Percentiles rank a stretch among this genome's conserved stretches.
Evolutionary conservation across 2,113 vertebrate species (phyloP).

Genomic region (Otocyon megalotis): DNA sequence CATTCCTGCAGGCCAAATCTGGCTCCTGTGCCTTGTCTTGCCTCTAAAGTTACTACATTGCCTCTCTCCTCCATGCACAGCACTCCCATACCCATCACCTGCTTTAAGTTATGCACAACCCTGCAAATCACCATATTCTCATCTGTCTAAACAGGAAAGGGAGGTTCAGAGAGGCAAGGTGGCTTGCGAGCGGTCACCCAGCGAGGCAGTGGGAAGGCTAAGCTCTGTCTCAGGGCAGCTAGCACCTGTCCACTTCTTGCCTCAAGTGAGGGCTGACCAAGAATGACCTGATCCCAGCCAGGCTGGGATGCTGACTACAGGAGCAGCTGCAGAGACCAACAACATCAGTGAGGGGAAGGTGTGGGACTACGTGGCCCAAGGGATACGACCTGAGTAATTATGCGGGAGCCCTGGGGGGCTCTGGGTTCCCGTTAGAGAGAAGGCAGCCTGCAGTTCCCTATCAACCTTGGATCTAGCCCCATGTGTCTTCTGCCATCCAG

Average conservation of each 20-base stretch:
- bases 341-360: not conserved
- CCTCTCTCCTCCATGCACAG: not conserved
- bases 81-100: not conserved
- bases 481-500: conserved; percentile 80
- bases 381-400: not conserved
- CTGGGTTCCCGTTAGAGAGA: not conserved
- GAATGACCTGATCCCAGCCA: not conserved
- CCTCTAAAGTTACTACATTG: rapidly evolving
- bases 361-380: not conserved
- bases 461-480: not conserved
- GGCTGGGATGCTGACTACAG: not conserved
- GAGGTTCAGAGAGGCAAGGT: not conserved
- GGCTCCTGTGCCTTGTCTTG: not conserved
- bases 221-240: not conserved
- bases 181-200: not conserved
- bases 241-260: not conserved
- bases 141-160: not conserved
- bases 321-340: not conserved
- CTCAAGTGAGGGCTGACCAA: not conserved
- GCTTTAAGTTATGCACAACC: not conserved
- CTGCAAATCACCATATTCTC: not conserved
- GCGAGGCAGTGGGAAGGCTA: not conserved
- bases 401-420: not conserved
- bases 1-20: not conserved
- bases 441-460: not conserved